A percentile compares a stretch with the other conserved stretches of the same genome.
Conservation (phyloP, 2,888 invertebrate genomes). For the Geotrupes spiniger region DNA sequence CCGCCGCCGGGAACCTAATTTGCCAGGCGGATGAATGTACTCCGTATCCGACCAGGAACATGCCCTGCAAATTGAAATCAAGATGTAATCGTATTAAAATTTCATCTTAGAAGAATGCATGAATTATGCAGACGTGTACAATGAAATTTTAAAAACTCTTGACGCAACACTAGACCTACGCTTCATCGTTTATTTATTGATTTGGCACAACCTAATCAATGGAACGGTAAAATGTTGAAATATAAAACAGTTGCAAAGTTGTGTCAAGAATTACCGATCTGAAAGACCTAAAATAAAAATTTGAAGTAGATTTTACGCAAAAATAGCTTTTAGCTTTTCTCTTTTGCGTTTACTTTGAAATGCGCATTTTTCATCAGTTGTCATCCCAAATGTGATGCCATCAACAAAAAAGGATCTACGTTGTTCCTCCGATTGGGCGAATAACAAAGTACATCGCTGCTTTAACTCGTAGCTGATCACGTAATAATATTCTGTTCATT, state of each 20-base stretch:
- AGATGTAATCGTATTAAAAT: background rate
- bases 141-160: background rate
- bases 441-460: too few relatives aligned
- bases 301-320: too few relatives aligned
- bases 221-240: background rate
- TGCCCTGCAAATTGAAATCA: slow-evolving; percentile 39
- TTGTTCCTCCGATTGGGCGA: too few relatives aligned
- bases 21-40: slow-evolving; percentile 50
- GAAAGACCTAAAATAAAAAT: too few relatives aligned
- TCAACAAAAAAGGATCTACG: too few relatives aligned
- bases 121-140: background rate
- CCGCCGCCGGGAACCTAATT: slow-evolving; percentile 46
- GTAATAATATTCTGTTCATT: too few relatives aligned
- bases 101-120: background rate
- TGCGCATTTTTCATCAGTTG: too few relatives aligned
- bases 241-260: background rate
- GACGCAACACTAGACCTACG: background rate
- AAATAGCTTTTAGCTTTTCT: too few relatives aligned
- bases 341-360: too few relatives aligned
- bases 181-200: background rate
- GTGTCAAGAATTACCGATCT: too few relatives aligned
- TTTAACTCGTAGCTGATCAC: too few relatives aligned
- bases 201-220: background rate
- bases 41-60: slow-evolving; percentile 48
- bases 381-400: too few relatives aligned